These are phyloP conservation scores for Drosophila paulistorum DNA, from an alignment of 1,140 invertebrate species.

Conservation along the genomic window DNA sequence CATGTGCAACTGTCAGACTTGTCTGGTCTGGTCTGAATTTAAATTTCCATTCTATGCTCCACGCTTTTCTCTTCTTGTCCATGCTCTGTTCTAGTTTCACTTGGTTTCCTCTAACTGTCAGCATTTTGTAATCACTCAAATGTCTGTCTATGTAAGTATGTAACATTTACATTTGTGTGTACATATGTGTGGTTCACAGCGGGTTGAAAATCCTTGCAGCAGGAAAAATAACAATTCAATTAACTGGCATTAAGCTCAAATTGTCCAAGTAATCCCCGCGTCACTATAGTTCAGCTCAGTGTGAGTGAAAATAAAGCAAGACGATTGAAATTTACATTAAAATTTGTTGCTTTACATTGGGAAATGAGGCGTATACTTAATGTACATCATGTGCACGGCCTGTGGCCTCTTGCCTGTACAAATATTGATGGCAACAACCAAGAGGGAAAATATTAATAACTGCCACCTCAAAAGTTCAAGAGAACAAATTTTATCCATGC, in stretches of 20 bases:
- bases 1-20: constrained; percentile 39
- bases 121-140: constrained; percentile 33
- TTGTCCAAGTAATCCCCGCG: background rate
- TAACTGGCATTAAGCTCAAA: constrained; percentile 47
- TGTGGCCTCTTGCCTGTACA: background rate
- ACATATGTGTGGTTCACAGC: background rate
- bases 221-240: constrained; percentile 51
- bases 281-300: constrained; percentile 1
- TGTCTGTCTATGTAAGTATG: background rate
- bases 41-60: constrained; percentile 23
- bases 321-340: constrained; percentile 32
- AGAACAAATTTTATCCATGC: background rate
- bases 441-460: background rate
- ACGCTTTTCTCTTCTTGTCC: background rate
- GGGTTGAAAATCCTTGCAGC: constrained; percentile 14
- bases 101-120: constrained; percentile 21
- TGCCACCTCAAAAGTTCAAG: background rate
- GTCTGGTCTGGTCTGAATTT: constrained; percentile 37
- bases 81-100: background rate
- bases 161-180: background rate
- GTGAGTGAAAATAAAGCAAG: background rate
- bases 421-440: background rate
- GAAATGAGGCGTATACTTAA: constrained; percentile 45
- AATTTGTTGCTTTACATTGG: constrained; percentile 28
- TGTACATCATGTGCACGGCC: constrained; percentile 17